Evolutionary conservation across 2,888 invertebrate species (phyloP), one percentile per base, ranked within the genome.

Genomic region (Corythucha ciliata): DNA sequence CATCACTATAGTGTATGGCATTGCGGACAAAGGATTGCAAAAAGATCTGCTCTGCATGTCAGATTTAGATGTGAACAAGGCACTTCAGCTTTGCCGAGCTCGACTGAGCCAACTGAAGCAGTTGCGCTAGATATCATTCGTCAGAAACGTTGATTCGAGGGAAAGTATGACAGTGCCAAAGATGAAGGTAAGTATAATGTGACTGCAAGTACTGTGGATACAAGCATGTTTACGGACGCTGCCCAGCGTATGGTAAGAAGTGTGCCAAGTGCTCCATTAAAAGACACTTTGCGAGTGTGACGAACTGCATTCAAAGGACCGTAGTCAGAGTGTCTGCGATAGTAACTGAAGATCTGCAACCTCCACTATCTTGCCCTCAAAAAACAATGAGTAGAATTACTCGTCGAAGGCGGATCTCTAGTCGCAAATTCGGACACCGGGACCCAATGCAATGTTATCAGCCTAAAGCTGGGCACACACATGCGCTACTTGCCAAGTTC

Each of bases 1-100:
- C n/a, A n/a, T n/a, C 14, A 26, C 39, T 22, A 45, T 51, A 16
- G 45, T 51, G 12, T 25, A 36, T 12, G 51, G 51, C 5, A 18
- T 51, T 18, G 18, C 12, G 5, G 45, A 51, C 25, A 45, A 26
- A 10, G 7, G 14, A 18, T 12, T 44, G 16, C 26, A 44, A 16
- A 29, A 46, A 34, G 21, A 7, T 14, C 29, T 51, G 21, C 22
- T 51, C 1, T 10, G 18, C 8, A 36, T 29, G 7, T n/a, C n/a
- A 21, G 32, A 12, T 14, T 18, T 47, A 10, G 16, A 8, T 16
- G 14, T 21, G 12, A 7, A 22, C n/a, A 34, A 4, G 16, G 47
- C 47, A 7, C 24, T 47, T 18, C n/a, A 47, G 3, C 14, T 47
- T 16, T 47, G 47, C 36, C 33, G 21, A 18, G 34, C 34, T 12